Evolutionary conservation across 2,797 vertebrate species (phyloP).

Genomic region (Argyrosomus regius): DNA sequence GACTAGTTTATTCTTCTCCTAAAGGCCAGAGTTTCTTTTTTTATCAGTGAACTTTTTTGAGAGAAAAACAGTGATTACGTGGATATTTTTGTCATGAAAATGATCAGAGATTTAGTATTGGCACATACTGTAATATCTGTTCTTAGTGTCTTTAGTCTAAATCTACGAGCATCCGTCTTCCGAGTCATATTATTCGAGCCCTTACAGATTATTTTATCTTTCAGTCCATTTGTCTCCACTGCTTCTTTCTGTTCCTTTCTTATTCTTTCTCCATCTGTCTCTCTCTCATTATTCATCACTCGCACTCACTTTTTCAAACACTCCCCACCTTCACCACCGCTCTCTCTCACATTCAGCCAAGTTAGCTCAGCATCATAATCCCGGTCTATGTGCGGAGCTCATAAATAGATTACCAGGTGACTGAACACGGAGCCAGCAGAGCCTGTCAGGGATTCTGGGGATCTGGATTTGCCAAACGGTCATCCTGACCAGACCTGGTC

Average conservation of each 20-base stretch:
- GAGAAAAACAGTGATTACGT: conserved; percentile 10
- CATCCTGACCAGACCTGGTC: conserved; percentile 33
- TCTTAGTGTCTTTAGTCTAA: conserved; percentile 13
- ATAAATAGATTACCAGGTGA: conserved; percentile 66
- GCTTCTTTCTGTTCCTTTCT: conserved; percentile 9
- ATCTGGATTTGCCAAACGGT: conserved; percentile 33
- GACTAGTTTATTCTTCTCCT: not conserved
- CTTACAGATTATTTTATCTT: conserved; percentile 52
- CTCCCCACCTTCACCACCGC: conserved; percentile 21
- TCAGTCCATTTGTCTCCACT: conserved; percentile 46
- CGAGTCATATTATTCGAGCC: conserved; percentile 42
- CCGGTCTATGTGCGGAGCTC: conserved; percentile 52
- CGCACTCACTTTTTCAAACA: conserved; percentile 39
- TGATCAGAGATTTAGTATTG: conserved; percentile 31
- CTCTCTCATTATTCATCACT: conserved; percentile 49
- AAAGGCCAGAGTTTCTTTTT: conserved; percentile 6
- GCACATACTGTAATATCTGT: conserved; percentile 6
- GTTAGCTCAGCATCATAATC: conserved; percentile 58
- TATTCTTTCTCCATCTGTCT: conserved; percentile 53
- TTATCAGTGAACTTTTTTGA: not conserved
- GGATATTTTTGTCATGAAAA: conserved; percentile 12
- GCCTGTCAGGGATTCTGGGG: conserved; percentile 42
- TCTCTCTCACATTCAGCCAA: conserved; percentile 46
- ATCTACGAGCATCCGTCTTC: conserved; percentile 16
- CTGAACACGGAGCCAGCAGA: conserved; percentile 54